Conservation (phyloP, 2,888 invertebrate species). For the Ophion costatus region DNA sequence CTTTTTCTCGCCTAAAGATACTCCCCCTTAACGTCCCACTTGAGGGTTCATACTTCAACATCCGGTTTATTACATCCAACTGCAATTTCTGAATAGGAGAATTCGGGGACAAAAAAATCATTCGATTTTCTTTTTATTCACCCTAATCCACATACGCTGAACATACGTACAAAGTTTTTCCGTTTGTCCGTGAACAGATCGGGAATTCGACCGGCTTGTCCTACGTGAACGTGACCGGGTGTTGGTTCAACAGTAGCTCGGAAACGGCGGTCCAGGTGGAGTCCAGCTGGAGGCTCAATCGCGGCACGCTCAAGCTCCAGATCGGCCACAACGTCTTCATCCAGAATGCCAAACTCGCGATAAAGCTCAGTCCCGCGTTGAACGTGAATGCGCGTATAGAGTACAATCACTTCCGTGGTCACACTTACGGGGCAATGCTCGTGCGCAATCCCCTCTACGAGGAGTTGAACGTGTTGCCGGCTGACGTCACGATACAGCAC, state of each 20-base stretch:
- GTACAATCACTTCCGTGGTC: conserved; percentile 94
- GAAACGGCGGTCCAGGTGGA: conserved; percentile 92
- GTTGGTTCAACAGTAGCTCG: conserved; percentile 91
- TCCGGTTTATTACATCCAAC: no score
- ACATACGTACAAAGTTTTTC: no score
- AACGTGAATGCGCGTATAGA: conserved; percentile 92
- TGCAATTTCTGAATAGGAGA: no score
- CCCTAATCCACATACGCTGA: no score
- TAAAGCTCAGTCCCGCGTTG: conserved; percentile 92
- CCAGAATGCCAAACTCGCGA: conserved; percentile 89
- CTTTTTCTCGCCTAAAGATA: no score
- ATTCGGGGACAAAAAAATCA: no score
- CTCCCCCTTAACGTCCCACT: no score
- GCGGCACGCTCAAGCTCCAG: conserved; percentile 87
- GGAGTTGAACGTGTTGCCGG: conserved; percentile 91
- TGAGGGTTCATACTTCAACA: no score
- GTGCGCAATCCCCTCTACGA: conserved; percentile 92
- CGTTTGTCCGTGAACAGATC: not conserved
- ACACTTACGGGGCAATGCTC: conserved; percentile 92
- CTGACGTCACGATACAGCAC: conserved; percentile 90
- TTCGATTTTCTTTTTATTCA: no score
- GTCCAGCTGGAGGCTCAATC: conserved; percentile 90
- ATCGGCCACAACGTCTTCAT: conserved; percentile 94
- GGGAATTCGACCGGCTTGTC: conserved; percentile 88
- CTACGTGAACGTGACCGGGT: conserved; percentile 96